Conservation (phyloP, 2,888 invertebrate genomes). For the Arge pagana region DNA sequence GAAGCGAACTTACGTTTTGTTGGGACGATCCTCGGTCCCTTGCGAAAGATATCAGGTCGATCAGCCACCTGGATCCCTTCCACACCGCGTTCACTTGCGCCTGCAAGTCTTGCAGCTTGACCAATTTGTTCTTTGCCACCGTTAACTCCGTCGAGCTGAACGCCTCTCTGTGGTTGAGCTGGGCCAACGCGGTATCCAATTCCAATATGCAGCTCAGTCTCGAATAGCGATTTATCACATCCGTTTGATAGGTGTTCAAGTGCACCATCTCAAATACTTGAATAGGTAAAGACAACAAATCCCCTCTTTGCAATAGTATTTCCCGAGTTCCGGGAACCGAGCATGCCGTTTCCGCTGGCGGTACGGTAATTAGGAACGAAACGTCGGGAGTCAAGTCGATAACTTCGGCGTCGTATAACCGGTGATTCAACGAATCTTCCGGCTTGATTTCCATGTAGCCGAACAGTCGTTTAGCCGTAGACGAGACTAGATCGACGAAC, state of each 20-base stretch:
- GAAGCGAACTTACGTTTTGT: constrained; percentile 39
- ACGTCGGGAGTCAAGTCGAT: constrained; percentile 90
- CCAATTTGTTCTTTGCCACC: constrained; percentile 82
- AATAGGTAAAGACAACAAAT: constrained; percentile 87
- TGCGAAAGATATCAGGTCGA: constrained; percentile 93
- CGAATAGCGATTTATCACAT: constrained; percentile 89
- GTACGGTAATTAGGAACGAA: constrained; percentile 89
- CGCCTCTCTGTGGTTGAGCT: constrained; percentile 92
- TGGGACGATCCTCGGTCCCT: constrained; percentile 70
- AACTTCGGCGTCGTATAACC: constrained; percentile 92
- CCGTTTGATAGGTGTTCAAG: constrained; percentile 89
- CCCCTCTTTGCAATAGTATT: constrained; percentile 80
- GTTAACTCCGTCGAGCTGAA: constrained; percentile 89
- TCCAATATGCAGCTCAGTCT: constrained; percentile 92
- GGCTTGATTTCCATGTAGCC: constrained; percentile 78
- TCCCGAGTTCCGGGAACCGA: constrained; percentile 87
- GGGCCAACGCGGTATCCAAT: constrained; percentile 87
- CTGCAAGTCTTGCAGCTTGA: constrained; percentile 83
- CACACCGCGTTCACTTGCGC: constrained; percentile 84
- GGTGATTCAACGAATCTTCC: constrained; percentile 73
- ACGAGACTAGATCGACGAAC: constrained; percentile 77
- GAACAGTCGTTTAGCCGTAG: constrained; percentile 75
- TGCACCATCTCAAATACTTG: constrained; percentile 96
- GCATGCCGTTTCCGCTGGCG: constrained; percentile 90
- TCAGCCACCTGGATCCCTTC: constrained; percentile 94